A percentile compares a stretch with the other conserved stretches of the same genome.
phyloP scores from a whole-genome alignment of 2,888 invertebrate species.

The Dione juno region DNA sequence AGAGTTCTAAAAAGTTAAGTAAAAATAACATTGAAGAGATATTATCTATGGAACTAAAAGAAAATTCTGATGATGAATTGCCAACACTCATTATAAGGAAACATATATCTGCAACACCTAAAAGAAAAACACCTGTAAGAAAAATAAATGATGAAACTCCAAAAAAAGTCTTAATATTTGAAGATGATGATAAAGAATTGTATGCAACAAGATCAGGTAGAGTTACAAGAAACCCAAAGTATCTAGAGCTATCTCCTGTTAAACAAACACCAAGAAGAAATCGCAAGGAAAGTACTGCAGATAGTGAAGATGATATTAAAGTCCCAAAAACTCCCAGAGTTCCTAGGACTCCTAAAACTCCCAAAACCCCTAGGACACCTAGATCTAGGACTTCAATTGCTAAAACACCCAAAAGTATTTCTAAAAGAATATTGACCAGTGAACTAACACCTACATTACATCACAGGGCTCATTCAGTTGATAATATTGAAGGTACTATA shows the following conservation, averaged over 20 bases:
- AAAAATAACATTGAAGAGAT: slow-evolving; percentile 64
- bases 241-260: slow-evolving; percentile 61
- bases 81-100: slow-evolving; percentile 74
- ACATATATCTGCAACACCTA: slow-evolving; percentile 65
- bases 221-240: slow-evolving; percentile 55
- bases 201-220: slow-evolving; percentile 63
- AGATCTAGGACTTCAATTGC: slow-evolving; percentile 57
- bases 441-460: slow-evolving; percentile 71
- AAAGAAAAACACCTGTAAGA: slow-evolving; percentile 61
- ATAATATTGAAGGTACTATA: slow-evolving; percentile 67
- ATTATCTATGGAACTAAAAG: slow-evolving; percentile 70
- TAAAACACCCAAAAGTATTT: slow-evolving; percentile 60
- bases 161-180: slow-evolving; percentile 67
- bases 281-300: slow-evolving; percentile 54
- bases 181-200: slow-evolving; percentile 58
- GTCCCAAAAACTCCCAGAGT: slow-evolving; percentile 50
- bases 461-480: slow-evolving; percentile 67
- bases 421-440: slow-evolving; percentile 64
- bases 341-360: slow-evolving; percentile 60
- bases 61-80: slow-evolving; percentile 74
- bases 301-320: slow-evolving; percentile 66
- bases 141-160: slow-evolving; percentile 65
- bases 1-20: slow-evolving; percentile 56
- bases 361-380: slow-evolving; percentile 51
- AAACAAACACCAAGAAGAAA: slow-evolving; percentile 64